Conservation (phyloP, 2,113 vertebrate species). For the Notothenia coriiceps region DNA sequence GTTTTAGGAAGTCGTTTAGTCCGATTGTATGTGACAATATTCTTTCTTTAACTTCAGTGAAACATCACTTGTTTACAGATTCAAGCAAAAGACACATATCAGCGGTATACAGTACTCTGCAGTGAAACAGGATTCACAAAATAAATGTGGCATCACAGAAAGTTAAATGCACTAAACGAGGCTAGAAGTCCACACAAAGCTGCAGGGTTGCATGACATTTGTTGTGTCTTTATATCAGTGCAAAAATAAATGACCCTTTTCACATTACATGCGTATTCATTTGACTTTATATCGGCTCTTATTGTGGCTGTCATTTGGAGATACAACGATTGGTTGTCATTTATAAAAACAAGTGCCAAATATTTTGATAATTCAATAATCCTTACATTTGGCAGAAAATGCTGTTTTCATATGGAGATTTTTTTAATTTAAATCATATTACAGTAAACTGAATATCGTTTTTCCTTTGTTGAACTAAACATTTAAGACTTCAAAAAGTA, state of each 20-base stretch:
- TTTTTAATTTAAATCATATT: too few relatives aligned
- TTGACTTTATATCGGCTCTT: background rate
- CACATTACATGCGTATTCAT: background rate
- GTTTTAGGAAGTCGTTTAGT: conserved; percentile 17
- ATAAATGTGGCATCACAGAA: conserved; percentile 1
- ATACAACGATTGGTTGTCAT: too few relatives aligned
- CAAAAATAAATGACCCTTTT: background rate
- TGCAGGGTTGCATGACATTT: background rate
- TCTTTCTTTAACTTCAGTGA: background rate
- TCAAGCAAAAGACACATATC: background rate
- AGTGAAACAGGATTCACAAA: background rate
- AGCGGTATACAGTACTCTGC: too few relatives aligned
- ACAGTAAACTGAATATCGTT: too few relatives aligned
- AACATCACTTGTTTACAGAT: background rate
- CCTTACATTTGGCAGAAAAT: too few relatives aligned
- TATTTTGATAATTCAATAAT: too few relatives aligned
- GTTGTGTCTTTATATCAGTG: background rate
- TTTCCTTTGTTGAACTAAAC: too few relatives aligned
- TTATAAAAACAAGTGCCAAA: too few relatives aligned
- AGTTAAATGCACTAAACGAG: background rate
- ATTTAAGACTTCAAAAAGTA: too few relatives aligned
- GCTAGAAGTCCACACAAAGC: background rate
- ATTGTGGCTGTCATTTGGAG: background rate
- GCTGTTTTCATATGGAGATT: too few relatives aligned
- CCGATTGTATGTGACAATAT: conserved; percentile 8